Evolutionary conservation across 2,113 vertebrate genomes (phyloP).

Genomic region (Hypomesus transpacificus): DNA sequence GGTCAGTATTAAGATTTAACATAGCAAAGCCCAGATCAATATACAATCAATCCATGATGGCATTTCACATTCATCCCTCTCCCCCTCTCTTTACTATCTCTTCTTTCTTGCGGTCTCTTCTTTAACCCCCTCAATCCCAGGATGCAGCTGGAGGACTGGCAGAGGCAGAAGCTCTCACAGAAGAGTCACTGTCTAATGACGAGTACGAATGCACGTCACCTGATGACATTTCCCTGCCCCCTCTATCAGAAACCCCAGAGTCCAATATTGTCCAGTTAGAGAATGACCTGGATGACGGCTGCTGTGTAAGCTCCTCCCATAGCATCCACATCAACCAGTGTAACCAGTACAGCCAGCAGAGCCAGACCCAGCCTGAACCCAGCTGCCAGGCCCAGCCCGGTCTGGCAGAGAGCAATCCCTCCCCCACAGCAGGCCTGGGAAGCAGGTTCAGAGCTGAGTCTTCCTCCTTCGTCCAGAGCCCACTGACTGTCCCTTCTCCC

Average conservation of each 20-base stretch:
- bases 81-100: too few species aligned
- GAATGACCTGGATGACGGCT: slow-evolving; percentile 76
- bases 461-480: slow-evolving; percentile 63
- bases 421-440: slow-evolving; percentile 51
- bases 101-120: slow-evolving; percentile 1
- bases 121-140: slow-evolving; percentile 37
- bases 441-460: slow-evolving; percentile 63
- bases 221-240: slow-evolving; percentile 88
- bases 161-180: slow-evolving; percentile 66
- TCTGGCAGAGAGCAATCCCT: slow-evolving; percentile 55
- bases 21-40: too few species aligned
- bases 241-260: slow-evolving; percentile 85
- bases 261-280: slow-evolving; percentile 77
- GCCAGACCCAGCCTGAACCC: slow-evolving; percentile 52
- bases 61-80: too few species aligned
- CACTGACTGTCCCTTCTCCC: slow-evolving; percentile 58
- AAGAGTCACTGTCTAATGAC: slow-evolving; percentile 77
- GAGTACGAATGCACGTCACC: slow-evolving; percentile 87
- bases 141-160: slow-evolving; percentile 40
- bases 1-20: not conserved
- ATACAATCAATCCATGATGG: too few species aligned
- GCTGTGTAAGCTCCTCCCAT: slow-evolving; percentile 65
- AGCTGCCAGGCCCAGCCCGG: slow-evolving; percentile 49
- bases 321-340: slow-evolving; percentile 58
- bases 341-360: slow-evolving; percentile 43